These are phyloP conservation scores for Emydura subglobosa DNA, from an alignment of 2,113 vertebrate species.

Conservation along the genomic window DNA sequence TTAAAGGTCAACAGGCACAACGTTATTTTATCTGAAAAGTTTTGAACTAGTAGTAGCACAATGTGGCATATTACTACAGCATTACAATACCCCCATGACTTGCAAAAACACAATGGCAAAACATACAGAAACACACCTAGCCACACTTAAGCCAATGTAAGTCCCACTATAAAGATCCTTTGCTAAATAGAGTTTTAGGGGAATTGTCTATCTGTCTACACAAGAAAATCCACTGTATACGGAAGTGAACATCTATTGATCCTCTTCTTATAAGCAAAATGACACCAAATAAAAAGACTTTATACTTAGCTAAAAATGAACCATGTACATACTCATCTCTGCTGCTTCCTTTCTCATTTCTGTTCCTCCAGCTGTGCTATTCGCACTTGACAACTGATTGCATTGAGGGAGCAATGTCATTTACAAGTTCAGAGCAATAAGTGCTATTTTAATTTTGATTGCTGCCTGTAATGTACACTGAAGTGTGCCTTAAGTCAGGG, in stretches of 20 bases:
- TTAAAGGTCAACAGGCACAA: rapidly evolving
- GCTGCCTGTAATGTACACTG: neutral
- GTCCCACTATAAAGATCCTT: neutral
- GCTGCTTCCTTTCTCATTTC: neutral
- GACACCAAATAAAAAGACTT: neutral
- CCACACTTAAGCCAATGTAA: neutral
- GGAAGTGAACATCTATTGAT: neutral
- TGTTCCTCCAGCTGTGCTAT: neutral
- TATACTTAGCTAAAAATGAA: neutral
- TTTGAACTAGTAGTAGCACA: rapidly evolving
- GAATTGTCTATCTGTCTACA: neutral
- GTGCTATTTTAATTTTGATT: neutral
- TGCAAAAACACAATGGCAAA: neutral
- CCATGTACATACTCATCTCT: neutral
- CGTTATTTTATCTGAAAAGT: neutral
- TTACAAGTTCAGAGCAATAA: neutral
- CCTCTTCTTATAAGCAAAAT: neutral
- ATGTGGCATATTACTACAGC: rapidly evolving
- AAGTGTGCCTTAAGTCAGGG: neutral
- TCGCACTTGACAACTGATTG: neutral
- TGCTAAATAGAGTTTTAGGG: neutral
- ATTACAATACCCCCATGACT: neutral
- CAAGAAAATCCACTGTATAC: neutral
- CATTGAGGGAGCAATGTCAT: neutral
- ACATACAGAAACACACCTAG: neutral